These are phyloP conservation scores for Toxotes lorentzi DNA, from an alignment of 2,797 vertebrate genomes.

Conservation along the genomic window DNA sequence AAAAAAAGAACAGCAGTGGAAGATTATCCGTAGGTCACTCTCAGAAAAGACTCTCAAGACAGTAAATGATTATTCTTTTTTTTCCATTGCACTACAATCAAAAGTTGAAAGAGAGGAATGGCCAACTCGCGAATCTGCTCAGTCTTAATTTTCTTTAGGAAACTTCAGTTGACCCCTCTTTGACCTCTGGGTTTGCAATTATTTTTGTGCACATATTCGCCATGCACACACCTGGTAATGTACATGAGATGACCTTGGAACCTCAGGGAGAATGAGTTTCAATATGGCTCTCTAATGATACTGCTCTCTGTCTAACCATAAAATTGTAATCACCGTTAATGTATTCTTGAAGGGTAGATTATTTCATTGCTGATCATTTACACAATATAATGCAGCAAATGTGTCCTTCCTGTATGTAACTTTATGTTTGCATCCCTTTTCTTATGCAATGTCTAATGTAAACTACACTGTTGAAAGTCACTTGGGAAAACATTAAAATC, in stretches of 20 bases:
- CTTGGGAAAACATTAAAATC: conserved; percentile 39
- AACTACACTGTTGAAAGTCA: conserved; percentile 19
- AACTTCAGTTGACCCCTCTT: conserved; percentile 38
- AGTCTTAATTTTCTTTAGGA: conserved; percentile 51
- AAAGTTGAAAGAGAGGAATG: conserved; percentile 32
- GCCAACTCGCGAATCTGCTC: conserved; percentile 27
- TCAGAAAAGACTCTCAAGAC: conserved; percentile 22
- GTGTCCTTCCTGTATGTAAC: conserved; percentile 45
- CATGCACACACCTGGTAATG: conserved; percentile 43
- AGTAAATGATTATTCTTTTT: conserved; percentile 22
- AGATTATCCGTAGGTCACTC: conserved; percentile 32
- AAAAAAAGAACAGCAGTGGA: not conserved
- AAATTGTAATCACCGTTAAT: conserved; percentile 79
- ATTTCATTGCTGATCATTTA: conserved; percentile 72
- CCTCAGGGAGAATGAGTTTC: conserved; percentile 61
- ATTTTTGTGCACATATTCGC: conserved; percentile 41
- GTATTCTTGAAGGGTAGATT: conserved; percentile 78
- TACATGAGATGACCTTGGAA: conserved; percentile 68
- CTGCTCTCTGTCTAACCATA: conserved; percentile 63
- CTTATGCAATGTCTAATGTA: conserved; percentile 8
- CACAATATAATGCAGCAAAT: conserved; percentile 62
- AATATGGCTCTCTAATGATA: conserved; percentile 72
- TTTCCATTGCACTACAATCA: conserved; percentile 31
- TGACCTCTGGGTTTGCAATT: conserved; percentile 61
- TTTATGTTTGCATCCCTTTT: conserved; percentile 26